Evolutionary conservation across 2,113 vertebrate species (phyloP).

Genomic region (Austrofundulus limnaeus): DNA sequence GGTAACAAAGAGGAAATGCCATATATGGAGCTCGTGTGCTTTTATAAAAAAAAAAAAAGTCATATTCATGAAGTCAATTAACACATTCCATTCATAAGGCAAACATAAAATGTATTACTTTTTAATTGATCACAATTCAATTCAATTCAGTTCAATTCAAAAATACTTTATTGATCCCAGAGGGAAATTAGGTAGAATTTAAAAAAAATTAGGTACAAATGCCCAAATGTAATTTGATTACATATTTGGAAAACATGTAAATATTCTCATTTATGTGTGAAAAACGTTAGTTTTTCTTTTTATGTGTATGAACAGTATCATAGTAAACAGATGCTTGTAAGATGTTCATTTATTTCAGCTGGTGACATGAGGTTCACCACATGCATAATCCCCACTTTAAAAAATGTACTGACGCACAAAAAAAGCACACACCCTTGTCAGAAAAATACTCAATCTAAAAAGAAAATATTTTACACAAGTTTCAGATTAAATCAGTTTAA

Average conservation of each 20-base stretch:
- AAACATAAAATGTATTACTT: too few relatives aligned
- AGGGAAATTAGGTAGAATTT: too few relatives aligned
- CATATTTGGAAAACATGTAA: neutral
- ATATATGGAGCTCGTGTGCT: slow-evolving; percentile 20
- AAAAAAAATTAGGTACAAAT: too few relatives aligned
- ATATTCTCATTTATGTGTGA: neutral
- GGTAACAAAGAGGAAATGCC: slow-evolving; percentile 57
- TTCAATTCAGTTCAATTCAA: too few relatives aligned
- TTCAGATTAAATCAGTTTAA: neutral
- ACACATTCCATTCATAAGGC: neutral
- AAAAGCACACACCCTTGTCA: neutral
- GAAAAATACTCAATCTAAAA: slow-evolving; percentile 18
- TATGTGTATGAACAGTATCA: neutral
- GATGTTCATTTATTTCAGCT: slow-evolving; percentile 38
- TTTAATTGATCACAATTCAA: too few relatives aligned
- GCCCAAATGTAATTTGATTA: neutral
- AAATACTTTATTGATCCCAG: too few relatives aligned
- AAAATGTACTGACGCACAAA: slow-evolving; percentile 32
- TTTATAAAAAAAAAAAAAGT: slow-evolving; percentile 25
- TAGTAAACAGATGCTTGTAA: slow-evolving; percentile 1
- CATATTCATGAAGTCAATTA: neutral
- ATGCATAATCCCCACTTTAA: slow-evolving; percentile 8
- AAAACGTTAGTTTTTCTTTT: too few relatives aligned
- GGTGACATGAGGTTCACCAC: slow-evolving; percentile 5
- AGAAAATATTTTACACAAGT: slow-evolving; percentile 22